phyloP scores from a whole-genome alignment of 1,140 invertebrate species.

The Oreohelix idahoensis region DNA sequence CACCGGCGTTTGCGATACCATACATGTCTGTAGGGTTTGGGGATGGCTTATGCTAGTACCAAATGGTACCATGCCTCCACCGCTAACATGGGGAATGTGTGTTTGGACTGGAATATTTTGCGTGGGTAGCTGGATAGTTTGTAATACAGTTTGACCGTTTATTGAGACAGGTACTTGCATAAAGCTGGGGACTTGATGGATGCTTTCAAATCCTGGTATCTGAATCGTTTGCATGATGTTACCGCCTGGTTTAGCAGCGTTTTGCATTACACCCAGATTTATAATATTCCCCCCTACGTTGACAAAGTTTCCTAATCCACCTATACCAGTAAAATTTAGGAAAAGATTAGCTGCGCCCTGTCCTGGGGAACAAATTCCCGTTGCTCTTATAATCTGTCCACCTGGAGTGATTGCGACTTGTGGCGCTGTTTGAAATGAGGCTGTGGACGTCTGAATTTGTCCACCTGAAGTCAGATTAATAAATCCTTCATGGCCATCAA shows the following conservation, averaged over 20 bases:
- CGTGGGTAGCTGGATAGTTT: conserved; percentile 57
- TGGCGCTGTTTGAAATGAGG: conserved; percentile 64
- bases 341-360: conserved; percentile 33
- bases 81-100: background rate
- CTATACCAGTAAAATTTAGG: conserved; percentile 70
- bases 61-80: background rate
- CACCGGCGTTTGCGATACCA: conserved; percentile 25
- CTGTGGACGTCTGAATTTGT: conserved; percentile 59
- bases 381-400: conserved; percentile 79
- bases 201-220: conserved; percentile 74
- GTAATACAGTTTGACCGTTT: conserved; percentile 83
- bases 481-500: conserved; percentile 92
- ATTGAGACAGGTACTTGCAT: conserved; percentile 83
- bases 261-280: conserved; percentile 49
- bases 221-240: conserved; percentile 80
- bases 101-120: conserved; percentile 76
- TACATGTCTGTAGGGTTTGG: conserved; percentile 38
- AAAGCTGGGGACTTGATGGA: conserved; percentile 57
- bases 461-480: conserved; percentile 80
- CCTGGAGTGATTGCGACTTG: conserved; percentile 74
- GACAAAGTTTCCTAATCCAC: conserved; percentile 53
- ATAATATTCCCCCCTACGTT: conserved; percentile 57
- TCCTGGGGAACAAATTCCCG: conserved; percentile 44
- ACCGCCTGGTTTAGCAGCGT: conserved; percentile 35
- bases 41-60: background rate